Conservation (phyloP, 2,113 vertebrate species). For the Indicator indicator region DNA sequence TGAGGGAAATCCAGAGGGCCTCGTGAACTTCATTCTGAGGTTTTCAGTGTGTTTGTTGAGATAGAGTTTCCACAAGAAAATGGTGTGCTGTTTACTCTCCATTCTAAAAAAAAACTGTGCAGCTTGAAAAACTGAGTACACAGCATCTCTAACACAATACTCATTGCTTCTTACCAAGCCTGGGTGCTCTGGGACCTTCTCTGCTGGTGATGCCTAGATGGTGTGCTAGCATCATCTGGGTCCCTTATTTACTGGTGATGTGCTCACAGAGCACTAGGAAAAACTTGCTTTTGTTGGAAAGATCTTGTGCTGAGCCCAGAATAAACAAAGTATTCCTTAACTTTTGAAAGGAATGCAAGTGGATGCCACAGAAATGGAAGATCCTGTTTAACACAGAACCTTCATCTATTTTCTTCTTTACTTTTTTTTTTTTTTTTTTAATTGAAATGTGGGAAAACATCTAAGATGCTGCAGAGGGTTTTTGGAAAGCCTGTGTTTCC, state of each 20-base stretch:
- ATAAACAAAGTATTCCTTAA: conserved; percentile 9
- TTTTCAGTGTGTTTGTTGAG: background rate
- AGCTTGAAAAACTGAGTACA: background rate
- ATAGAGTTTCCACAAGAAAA: background rate
- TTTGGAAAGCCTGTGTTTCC: conserved; percentile 31
- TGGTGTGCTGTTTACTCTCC: background rate
- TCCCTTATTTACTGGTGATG: background rate
- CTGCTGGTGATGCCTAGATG: background rate
- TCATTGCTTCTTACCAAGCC: background rate
- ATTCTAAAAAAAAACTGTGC: background rate
- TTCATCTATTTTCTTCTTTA: background rate
- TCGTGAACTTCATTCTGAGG: background rate
- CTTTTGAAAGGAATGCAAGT: background rate
- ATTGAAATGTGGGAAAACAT: conserved; percentile 10
- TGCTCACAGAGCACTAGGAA: background rate
- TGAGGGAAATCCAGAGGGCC: background rate
- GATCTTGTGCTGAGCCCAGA: background rate
- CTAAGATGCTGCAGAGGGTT: background rate
- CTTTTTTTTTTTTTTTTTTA: background rate
- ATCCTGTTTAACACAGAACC: background rate
- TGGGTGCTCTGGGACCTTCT: background rate
- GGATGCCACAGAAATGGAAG: conserved; percentile 14
- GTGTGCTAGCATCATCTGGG: background rate
- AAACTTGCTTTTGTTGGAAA: background rate
- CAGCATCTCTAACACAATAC: background rate